phyloP scores from a whole-genome alignment of 2,888 invertebrate species.

The Sabellastarte sp. region DNA sequence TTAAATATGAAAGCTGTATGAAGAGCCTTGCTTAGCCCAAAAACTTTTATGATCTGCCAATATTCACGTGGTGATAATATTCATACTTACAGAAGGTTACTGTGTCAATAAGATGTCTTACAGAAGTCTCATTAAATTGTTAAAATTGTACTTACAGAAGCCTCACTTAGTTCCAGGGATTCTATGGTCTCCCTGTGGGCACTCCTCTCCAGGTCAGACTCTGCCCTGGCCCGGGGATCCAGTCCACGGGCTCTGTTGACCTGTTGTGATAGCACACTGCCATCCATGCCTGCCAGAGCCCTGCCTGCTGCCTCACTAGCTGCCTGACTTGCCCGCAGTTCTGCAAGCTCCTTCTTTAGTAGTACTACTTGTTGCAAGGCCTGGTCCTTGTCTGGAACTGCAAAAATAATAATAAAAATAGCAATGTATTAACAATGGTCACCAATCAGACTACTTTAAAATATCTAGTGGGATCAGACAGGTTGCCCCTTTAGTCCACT shows the following conservation, averaged over 20 bases:
- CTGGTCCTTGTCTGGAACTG: constrained; percentile 56
- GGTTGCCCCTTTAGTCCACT: too few species aligned
- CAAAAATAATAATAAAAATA: too few species aligned
- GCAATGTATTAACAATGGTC: too few species aligned
- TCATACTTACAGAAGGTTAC: too few species aligned
- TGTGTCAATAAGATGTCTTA: too few species aligned
- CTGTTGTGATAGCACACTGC: constrained; percentile 8
- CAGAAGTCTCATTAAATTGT: too few species aligned
- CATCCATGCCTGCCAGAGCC: background rate
- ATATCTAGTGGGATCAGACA: too few species aligned
- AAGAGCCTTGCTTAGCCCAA: too few species aligned
- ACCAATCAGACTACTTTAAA: too few species aligned
- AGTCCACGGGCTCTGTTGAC: constrained; percentile 42
- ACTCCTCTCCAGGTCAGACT: constrained; percentile 52
- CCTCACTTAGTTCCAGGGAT: constrained; percentile 54
- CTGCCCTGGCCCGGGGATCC: constrained; percentile 34
- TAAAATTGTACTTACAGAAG: constrained; percentile 41
- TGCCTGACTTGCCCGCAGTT: constrained; percentile 51
- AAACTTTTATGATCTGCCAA: too few species aligned
- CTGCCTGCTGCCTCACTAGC: constrained; percentile 10
- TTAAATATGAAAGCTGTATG: too few species aligned
- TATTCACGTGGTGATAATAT: too few species aligned
- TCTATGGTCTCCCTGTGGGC: constrained; percentile 56
- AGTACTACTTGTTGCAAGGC: constrained; percentile 57
- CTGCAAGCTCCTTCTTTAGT: constrained; percentile 58